A percentile compares a stretch with the other conserved stretches of the same genome.
These are phyloP conservation scores for Baryphthengus martii DNA, from an alignment of 2,113 vertebrate species.

Conservation along the genomic window DNA sequence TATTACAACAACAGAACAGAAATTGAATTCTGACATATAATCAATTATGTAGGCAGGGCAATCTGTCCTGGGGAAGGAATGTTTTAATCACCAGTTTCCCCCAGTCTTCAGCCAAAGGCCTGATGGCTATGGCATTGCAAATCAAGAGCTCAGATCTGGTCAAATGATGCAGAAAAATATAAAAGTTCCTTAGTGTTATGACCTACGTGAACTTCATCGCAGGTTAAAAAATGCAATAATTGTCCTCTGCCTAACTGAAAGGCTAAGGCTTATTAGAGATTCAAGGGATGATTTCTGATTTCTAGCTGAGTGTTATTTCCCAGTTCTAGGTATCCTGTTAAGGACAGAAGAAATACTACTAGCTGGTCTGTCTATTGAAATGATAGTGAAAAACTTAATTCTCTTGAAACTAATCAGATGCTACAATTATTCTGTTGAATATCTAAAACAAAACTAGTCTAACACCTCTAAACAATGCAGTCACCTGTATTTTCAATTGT, in stretches of 20 bases:
- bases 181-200: not conserved
- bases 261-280: not conserved
- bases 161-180: not conserved
- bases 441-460: constrained; percentile 34
- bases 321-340: not conserved
- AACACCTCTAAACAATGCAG: not conserved
- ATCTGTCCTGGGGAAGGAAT: not conserved
- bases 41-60: not conserved
- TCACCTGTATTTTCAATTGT: constrained; percentile 15
- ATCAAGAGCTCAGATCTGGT: not conserved
- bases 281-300: not conserved
- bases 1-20: not conserved
- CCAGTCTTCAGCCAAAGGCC: not conserved
- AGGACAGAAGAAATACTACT: not conserved
- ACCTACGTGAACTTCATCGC: not conserved
- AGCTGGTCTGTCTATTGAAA: not conserved
- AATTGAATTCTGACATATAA: not conserved
- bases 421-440: constrained; percentile 12
- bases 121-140: not conserved
- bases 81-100: not conserved
- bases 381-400: constrained; percentile 40
- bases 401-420: constrained; percentile 27
- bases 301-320: not conserved
- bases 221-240: not conserved
- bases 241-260: not conserved